These are phyloP conservation scores for Drosophila neocordata DNA, from an alignment of 1,140 invertebrate species.

Conservation along the genomic window DNA sequence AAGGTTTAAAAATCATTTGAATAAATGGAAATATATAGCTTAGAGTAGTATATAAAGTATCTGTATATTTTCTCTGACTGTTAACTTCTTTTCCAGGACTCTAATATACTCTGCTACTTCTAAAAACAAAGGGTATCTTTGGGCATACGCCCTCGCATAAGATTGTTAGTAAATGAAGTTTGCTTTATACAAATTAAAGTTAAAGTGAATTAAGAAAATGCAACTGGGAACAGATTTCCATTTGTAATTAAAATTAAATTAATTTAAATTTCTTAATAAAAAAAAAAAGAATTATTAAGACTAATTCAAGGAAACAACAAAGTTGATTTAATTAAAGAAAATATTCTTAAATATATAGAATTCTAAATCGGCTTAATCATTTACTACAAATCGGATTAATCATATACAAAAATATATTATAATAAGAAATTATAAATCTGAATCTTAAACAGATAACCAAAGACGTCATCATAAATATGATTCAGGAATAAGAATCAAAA, in stretches of 20 bases:
- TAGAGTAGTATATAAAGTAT: no score
- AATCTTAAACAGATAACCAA: not conserved
- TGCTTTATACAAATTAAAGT: slow-evolving; percentile 12
- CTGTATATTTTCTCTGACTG: no score
- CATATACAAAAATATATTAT: no score
- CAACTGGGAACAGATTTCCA: not conserved
- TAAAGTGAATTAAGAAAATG: not conserved
- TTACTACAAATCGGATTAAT: no score
- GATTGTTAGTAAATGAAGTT: slow-evolving; percentile 1
- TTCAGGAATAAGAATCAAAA: not conserved
- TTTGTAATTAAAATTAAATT: slow-evolving; percentile 5
- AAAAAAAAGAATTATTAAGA: not conserved
- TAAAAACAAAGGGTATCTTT: not conserved
- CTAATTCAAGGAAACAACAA: not conserved
- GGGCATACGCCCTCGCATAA: not conserved
- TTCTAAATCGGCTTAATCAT: no score
- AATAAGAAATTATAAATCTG: no score
- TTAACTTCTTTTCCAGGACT: not conserved
- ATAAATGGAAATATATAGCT: no score
- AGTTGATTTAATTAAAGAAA: not conserved
- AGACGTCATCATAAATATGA: not conserved
- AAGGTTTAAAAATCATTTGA: no score
- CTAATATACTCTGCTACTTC: not conserved
- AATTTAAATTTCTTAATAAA: slow-evolving; percentile 16
- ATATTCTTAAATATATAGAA: not conserved